Base-by-base conservation (phyloP, 2,113 vertebrate genomes). In the Glaucomys volans region DNA sequence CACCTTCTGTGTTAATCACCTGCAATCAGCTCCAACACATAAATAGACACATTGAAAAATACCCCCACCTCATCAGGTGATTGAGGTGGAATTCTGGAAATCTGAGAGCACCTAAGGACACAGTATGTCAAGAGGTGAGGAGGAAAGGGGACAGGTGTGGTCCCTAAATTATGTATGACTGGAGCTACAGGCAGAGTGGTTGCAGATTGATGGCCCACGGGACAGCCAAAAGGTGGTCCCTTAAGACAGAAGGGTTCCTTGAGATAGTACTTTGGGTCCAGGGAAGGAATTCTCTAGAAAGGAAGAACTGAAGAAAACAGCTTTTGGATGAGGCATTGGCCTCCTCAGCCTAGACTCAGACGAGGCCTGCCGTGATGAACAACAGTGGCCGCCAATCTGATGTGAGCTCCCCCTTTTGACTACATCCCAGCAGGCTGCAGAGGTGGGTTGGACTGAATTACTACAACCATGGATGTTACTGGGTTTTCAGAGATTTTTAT, bases 1-100 rank as follows among this genome's bases (percentile, higher is more conserved):
- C 44, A 71, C 42, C 75, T 75, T 94, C 87, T 67, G n/a, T 30
- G 16, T 57, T 32, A 90, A 94, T 91, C 79, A 94, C 44, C 14
- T 35, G 76, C 76, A 76, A 85, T 90, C 88, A 75, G 76, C 87
- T 83, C 24, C 50, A 40, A 71, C 5, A 3, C 64, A 88, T 75
- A 94, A 93, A 91, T 42, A 87, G 85, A 92, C 13, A 81, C 71
- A 62, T 91, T 92, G 81, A 90, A 97, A 95, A 94, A 85, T 90
- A 94, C 59, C 95, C 91, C 87, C 94, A 75, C 90, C 66, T 74
- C 81, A 54, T 80, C 59, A 64, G 75, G 52, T 72, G n/a, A 37
- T 95, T 40, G 14, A 67, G 66, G 69, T 35, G 37, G 35, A 8
- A 3, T 24, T 80, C 95, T 69, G 71, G 54, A 97, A 95, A 92